Percentiles rank a stretch among this genome's conserved stretches.
These are phyloP conservation scores for Bilobella aurantiaca DNA, from an alignment of 1,140 invertebrate species.

Conservation along the genomic window DNA sequence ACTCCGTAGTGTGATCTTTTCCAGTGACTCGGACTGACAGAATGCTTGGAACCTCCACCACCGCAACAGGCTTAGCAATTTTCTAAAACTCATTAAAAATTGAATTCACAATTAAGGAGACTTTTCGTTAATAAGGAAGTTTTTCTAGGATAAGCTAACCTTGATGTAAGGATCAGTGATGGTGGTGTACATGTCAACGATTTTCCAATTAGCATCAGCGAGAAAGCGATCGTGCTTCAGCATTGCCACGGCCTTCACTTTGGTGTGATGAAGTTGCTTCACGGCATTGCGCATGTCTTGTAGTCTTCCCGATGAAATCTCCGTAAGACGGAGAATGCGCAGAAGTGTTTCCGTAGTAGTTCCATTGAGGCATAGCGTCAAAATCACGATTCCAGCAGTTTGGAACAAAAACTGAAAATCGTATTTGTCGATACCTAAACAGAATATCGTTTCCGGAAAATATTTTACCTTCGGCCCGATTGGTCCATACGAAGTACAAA, in stretches of 20 bases:
- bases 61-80: not conserved
- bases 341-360: conserved; percentile 40
- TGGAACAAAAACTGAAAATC: conserved; percentile 38
- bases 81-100: not conserved
- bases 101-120: no score
- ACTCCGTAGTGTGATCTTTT: conserved; percentile 1
- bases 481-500: conserved; percentile 34
- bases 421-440: not conserved
- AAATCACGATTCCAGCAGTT: conserved; percentile 41
- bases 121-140: no score
- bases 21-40: not conserved
- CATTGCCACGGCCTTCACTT: conserved; percentile 38
- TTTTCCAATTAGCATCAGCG: conserved; percentile 43
- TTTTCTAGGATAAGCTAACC: no score
- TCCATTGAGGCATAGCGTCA: conserved; percentile 42
- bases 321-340: conserved; percentile 40
- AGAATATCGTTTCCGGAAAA: not conserved
- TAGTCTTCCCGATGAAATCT: conserved; percentile 39
- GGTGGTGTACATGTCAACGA: conserved; percentile 34
- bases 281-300: conserved; percentile 42
- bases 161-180: conserved; percentile 16
- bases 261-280: conserved; percentile 35
- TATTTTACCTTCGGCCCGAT: conserved; percentile 24
- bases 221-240: conserved; percentile 43
- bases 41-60: not conserved